Conservation (phyloP, 2,888 invertebrate genomes). For the Cecidostiba fungosa region DNA sequence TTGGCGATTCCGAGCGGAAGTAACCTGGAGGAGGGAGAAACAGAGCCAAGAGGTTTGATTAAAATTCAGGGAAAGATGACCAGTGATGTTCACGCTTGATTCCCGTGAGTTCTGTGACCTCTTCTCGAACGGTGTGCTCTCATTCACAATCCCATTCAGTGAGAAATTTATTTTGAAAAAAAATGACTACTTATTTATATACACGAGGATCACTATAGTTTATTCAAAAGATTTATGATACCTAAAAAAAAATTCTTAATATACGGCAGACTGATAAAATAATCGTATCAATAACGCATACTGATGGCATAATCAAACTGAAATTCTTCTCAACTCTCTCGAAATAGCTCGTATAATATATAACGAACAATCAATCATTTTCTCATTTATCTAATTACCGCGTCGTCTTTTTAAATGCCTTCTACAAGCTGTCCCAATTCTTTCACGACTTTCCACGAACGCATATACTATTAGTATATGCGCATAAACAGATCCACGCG, state of each 20-base stretch:
- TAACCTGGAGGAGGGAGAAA: background rate
- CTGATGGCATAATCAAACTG: slow-evolving; percentile 33
- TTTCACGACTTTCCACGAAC: slow-evolving; percentile 34
- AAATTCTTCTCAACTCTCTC: background rate
- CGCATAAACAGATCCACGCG: background rate
- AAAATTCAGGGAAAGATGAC: slow-evolving; percentile 6
- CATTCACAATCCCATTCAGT: background rate
- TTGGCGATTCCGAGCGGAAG: background rate
- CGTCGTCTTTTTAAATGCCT: background rate
- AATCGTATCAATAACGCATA: background rate
- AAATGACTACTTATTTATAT: background rate
- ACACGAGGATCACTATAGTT: background rate
- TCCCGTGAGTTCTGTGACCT: background rate
- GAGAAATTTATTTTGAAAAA: background rate
- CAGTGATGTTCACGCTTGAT: background rate
- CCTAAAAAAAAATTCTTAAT: too few species aligned
- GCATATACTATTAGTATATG: background rate
- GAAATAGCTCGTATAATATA: background rate
- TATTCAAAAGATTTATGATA: background rate
- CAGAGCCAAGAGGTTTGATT: slow-evolving; percentile 7
- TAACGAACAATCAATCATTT: background rate
- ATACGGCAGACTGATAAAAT: background rate
- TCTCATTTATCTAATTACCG: background rate
- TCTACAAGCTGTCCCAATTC: slow-evolving; percentile 43
- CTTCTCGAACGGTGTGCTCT: background rate